Percentiles rank a stretch among this genome's conserved stretches.
Conservation (phyloP, 2,113 vertebrate species). For the Panurus biarmicus region DNA sequence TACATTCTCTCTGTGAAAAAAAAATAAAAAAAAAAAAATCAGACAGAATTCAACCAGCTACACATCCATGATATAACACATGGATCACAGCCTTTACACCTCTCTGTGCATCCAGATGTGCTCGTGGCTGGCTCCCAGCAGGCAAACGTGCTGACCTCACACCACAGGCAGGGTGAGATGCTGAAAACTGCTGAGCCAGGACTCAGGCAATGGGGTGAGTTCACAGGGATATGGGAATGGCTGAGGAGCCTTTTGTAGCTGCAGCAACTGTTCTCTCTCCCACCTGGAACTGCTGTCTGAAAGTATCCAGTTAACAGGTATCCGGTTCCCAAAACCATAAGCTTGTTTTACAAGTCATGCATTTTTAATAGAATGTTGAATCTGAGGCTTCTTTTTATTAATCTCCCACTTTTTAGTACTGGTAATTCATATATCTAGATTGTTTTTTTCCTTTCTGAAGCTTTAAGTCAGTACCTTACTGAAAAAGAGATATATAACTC, state of each 20-base stretch:
- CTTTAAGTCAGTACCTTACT: neutral
- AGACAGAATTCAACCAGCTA: neutral
- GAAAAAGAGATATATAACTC: neutral
- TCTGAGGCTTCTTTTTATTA: neutral
- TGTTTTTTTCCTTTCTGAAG: neutral
- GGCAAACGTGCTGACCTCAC: neutral
- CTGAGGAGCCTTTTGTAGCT: neutral
- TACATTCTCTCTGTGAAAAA: neutral
- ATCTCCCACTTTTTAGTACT: neutral
- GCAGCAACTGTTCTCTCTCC: neutral
- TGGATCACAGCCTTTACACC: neutral
- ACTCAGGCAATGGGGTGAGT: accelerated
- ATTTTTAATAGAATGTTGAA: neutral
- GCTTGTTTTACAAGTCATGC: neutral
- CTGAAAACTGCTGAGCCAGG: neutral
- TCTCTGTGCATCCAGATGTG: neutral
- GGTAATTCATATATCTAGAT: neutral
- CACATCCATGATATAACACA: neutral
- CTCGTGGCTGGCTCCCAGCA: neutral
- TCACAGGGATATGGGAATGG: neutral
- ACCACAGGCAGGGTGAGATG: neutral
- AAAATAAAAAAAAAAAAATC: neutral
- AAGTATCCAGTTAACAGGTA: neutral
- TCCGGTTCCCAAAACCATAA: neutral
- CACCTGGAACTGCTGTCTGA: neutral